Percentiles rank a stretch among this genome's conserved stretches.
These are phyloP conservation scores for Mastacembelus armatus DNA, from an alignment of 2,797 vertebrate genomes.

Conservation along the genomic window DNA sequence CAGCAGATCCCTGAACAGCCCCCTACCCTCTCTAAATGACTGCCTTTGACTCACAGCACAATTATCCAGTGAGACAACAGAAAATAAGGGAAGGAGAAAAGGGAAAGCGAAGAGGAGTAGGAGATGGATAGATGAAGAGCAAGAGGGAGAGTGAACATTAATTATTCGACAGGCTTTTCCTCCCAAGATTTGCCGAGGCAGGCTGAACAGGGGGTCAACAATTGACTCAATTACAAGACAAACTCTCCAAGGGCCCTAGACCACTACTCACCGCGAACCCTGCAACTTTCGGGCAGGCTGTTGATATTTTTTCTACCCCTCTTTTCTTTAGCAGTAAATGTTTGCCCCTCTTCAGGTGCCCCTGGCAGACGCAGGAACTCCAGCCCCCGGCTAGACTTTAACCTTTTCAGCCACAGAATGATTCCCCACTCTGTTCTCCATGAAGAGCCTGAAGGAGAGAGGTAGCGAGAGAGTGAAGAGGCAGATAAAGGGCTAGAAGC, in stretches of 20 bases:
- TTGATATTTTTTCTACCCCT: conserved; percentile 63
- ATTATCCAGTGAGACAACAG: conserved; percentile 77
- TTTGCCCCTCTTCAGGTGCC: conserved; percentile 86
- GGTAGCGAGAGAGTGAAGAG: conserved; percentile 66
- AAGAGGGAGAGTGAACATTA: conserved; percentile 67
- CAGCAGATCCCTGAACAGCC: conserved; percentile 71
- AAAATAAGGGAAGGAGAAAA: conserved; percentile 51
- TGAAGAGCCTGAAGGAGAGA: conserved; percentile 62
- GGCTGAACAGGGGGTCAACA: conserved; percentile 83
- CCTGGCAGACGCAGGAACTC: conserved; percentile 73
- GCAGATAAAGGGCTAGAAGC: conserved; percentile 74
- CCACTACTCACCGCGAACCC: conserved; percentile 67
- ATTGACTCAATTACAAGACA: conserved; percentile 87
- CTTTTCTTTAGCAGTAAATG: conserved; percentile 81
- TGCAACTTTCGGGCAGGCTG: conserved; percentile 70
- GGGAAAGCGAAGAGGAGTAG: conserved; percentile 56
- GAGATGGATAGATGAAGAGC: conserved; percentile 68
- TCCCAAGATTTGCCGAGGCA: conserved; percentile 70
- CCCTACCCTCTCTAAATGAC: conserved; percentile 77
- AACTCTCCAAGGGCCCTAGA: conserved; percentile 80
- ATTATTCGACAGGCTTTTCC: conserved; percentile 80
- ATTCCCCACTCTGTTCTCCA: conserved; percentile 65
- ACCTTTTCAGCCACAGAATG: conserved; percentile 80
- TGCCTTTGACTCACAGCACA: conserved; percentile 82
- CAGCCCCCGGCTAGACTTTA: conserved; percentile 76